Conservation (phyloP, 2,888 invertebrate species). For the Plagiodera versicolora region DNA sequence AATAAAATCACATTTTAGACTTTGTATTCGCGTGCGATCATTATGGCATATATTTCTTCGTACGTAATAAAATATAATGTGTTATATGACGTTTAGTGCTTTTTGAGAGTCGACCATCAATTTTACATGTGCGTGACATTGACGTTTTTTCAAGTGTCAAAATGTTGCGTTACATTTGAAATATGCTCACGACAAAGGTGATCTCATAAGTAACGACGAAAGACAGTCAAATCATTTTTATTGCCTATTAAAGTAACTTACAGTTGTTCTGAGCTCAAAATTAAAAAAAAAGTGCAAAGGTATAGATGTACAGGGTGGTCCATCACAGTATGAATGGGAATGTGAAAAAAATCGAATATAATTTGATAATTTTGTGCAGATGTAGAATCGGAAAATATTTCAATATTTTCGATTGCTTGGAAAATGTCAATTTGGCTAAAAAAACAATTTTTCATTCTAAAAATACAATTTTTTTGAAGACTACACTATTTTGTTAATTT, state of each 20-base stretch:
- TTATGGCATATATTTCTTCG: conserved; percentile 26
- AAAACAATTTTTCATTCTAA: too few relatives aligned
- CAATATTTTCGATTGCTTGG: too few relatives aligned
- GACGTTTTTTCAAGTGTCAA: conserved; percentile 4
- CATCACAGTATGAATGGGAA: too few relatives aligned
- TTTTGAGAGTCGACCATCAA: conserved; percentile 27
- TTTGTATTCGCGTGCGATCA: conserved; percentile 7
- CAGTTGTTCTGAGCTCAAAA: background rate
- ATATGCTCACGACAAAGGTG: conserved; percentile 8
- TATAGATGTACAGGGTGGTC: too few relatives aligned
- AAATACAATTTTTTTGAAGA: too few relatives aligned
- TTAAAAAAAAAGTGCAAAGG: background rate
- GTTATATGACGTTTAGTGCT: conserved; percentile 35
- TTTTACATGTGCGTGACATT: conserved; percentile 5
- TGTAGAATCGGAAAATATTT: too few relatives aligned
- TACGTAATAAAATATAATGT: conserved; percentile 33
- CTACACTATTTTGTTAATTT: too few relatives aligned
- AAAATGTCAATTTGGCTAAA: too few relatives aligned
- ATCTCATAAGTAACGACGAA: background rate
- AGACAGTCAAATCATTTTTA: background rate
- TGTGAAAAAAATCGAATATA: too few relatives aligned
- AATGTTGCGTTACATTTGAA: conserved; percentile 7
- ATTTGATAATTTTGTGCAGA: too few relatives aligned
- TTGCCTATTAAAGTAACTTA: background rate
- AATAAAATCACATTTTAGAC: background rate